Conservation (phyloP, 2,888 invertebrate genomes). For the Trachelus tabidus region DNA sequence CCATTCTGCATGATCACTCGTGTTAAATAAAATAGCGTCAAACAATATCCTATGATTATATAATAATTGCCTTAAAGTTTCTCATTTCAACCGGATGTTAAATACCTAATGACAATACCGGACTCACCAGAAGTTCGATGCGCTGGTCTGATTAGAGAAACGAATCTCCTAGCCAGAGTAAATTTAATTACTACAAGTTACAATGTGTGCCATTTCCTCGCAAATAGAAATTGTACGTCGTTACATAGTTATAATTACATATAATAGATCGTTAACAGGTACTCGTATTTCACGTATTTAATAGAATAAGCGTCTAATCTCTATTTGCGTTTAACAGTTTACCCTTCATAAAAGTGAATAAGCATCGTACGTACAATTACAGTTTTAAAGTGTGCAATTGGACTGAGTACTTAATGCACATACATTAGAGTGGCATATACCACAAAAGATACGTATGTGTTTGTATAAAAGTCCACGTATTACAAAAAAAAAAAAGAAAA, state of each 20-base stretch:
- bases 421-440: background rate
- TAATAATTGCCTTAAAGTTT: background rate
- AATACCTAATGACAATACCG: background rate
- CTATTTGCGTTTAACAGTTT: background rate
- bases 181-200: slow-evolving; percentile 41
- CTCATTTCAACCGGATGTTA: background rate
- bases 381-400: background rate
- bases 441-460: background rate
- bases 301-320: background rate
- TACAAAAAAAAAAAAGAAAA: background rate
- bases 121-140: background rate
- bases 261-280: background rate
- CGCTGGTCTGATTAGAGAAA: slow-evolving; percentile 31
- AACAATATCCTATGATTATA: background rate
- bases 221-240: slow-evolving; percentile 19
- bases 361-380: background rate
- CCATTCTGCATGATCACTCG: background rate
- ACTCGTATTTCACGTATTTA: background rate
- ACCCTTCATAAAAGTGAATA: background rate
- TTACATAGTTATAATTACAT: background rate
- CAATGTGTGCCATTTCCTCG: slow-evolving; percentile 32
- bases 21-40: background rate
- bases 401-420: background rate
- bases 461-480: background rate
- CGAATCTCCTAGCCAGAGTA: slow-evolving; percentile 41